These are phyloP conservation scores for Tympanoctomys barrerae DNA, from an alignment of 2,797 vertebrate genomes.

Conservation along the genomic window DNA sequence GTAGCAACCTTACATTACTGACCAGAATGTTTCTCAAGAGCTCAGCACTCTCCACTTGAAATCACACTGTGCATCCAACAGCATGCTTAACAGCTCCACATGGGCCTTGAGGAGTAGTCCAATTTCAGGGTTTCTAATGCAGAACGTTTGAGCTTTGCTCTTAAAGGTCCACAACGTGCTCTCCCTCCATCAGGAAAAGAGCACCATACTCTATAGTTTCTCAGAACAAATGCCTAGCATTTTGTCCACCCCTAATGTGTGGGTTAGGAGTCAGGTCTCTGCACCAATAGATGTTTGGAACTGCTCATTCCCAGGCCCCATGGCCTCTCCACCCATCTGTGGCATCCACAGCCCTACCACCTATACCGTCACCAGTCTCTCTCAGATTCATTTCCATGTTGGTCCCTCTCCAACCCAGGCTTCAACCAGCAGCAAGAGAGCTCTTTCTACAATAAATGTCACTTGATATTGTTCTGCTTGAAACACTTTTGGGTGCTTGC, in stretches of 20 bases:
- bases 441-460: background rate
- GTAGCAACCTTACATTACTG: background rate
- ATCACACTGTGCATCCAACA: no score
- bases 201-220: background rate
- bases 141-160: background rate
- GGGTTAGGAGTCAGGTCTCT: background rate
- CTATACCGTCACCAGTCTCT: background rate
- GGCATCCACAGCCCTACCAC: background rate
- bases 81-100: rapidly evolving
- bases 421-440: background rate
- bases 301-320: background rate
- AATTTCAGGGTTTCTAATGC: background rate
- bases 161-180: background rate
- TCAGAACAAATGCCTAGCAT: background rate
- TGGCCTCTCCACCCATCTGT: rapidly evolving
- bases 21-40: background rate
- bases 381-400: background rate
- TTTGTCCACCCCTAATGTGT: background rate
- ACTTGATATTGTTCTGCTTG: background rate
- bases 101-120: background rate
- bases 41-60: background rate
- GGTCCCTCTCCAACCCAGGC: background rate
- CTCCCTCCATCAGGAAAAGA: background rate
- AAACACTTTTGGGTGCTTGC: background rate
- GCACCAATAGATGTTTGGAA: background rate